A percentile compares a stretch with the other conserved stretches of the same genome.
Conservation (phyloP, 2,797 vertebrate species). For the Pelobates cultripes region DNA sequence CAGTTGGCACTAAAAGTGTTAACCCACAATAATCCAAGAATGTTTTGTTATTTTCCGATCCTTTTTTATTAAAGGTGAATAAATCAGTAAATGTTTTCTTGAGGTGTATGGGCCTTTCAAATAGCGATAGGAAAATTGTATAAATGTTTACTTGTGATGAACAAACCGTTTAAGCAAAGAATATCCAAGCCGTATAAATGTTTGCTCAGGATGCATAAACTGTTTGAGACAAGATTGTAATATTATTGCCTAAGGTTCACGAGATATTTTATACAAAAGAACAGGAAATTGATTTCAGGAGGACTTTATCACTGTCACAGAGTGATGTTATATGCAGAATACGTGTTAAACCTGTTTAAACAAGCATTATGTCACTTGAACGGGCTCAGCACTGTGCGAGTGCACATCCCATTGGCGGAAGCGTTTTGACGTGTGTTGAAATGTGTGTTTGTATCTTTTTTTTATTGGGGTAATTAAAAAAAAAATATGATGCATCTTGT, state of each 20-base stretch:
- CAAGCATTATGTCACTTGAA: not conserved
- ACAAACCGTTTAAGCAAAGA: slow-evolving; percentile 32
- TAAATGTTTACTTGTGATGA: slow-evolving; percentile 44
- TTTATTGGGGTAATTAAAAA: too few relatives aligned
- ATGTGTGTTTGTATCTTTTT: too few relatives aligned
- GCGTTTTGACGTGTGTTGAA: too few relatives aligned
- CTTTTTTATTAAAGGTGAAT: not conserved
- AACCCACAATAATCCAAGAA: too few relatives aligned
- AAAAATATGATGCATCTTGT: too few relatives aligned
- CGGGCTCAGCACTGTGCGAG: too few relatives aligned
- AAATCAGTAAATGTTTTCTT: slow-evolving; percentile 7
- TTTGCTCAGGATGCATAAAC: slow-evolving; percentile 39
- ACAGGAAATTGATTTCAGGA: slow-evolving; percentile 1
- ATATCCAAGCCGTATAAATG: slow-evolving; percentile 39
- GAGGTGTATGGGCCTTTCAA: not conserved
- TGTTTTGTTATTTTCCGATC: too few relatives aligned
- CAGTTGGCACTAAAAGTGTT: too few relatives aligned
- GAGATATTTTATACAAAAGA: slow-evolving; percentile 12
- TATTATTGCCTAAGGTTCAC: slow-evolving; percentile 21
- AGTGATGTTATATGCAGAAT: not conserved
- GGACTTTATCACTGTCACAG: not conserved
- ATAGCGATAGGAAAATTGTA: slow-evolving; percentile 31
- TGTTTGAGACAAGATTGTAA: slow-evolving; percentile 3
- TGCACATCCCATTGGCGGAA: too few relatives aligned
- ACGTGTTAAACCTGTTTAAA: not conserved